These are phyloP conservation scores for Gandaritis pyraliata DNA, from an alignment of 2,888 invertebrate species.

Conservation along the genomic window DNA sequence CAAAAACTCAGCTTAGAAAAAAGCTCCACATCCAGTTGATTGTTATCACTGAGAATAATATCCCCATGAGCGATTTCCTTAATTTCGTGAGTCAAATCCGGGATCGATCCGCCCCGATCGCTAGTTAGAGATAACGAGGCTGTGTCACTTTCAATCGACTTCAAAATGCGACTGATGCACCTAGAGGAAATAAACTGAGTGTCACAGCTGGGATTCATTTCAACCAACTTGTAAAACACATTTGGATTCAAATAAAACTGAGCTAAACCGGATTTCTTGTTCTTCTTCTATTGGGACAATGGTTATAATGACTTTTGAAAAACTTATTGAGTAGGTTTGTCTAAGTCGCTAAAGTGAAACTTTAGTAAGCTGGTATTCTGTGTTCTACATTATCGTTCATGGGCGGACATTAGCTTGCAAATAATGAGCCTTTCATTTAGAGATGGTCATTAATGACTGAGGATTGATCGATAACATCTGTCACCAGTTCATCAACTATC, in stretches of 20 bases:
- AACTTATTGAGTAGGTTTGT: no score
- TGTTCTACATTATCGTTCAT: slow-evolving; percentile 72
- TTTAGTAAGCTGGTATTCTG: slow-evolving; percentile 6
- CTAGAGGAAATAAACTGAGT: not conserved
- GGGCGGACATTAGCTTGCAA: slow-evolving; percentile 70
- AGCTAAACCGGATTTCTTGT: no score
- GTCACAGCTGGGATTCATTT: no score
- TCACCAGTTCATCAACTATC: slow-evolving; percentile 4
- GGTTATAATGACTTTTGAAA: no score
- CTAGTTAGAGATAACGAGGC: slow-evolving; percentile 70
- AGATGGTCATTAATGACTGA: slow-evolving; percentile 31
- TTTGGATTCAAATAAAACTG: no score
- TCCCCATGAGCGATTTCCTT: slow-evolving; percentile 84
- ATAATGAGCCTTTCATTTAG: slow-evolving; percentile 61
- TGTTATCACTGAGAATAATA: slow-evolving; percentile 75
- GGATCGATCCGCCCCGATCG: slow-evolving; percentile 82
- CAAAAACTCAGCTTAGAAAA: slow-evolving; percentile 62
- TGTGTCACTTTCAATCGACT: slow-evolving; percentile 15
- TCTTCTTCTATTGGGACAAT: no score
- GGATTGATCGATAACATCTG: slow-evolving; percentile 11
- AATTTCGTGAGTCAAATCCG: slow-evolving; percentile 82
- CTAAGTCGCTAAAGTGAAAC: slow-evolving; percentile 17
- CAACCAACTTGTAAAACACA: no score
- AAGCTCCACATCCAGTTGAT: slow-evolving; percentile 61
- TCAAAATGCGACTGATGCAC: slow-evolving; percentile 2